Conservation (phyloP, 2,797 vertebrate species). For the Poecilia gillii region DNA sequence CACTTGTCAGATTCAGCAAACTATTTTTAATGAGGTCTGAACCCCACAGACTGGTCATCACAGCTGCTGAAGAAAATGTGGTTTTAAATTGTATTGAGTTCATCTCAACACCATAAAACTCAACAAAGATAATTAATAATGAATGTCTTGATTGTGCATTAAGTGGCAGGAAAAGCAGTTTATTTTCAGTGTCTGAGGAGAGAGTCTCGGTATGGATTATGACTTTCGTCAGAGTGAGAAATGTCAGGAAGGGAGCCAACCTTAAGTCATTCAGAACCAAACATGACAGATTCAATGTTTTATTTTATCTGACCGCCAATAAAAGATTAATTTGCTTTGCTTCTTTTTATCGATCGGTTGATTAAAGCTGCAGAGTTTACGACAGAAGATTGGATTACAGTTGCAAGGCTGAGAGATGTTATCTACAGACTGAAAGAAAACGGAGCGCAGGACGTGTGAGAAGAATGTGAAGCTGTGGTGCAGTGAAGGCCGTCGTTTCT, state of each 20-base stretch:
- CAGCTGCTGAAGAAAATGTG: not conserved
- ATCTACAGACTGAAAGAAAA: not conserved
- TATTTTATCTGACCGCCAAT: not conserved
- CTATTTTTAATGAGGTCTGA: constrained; percentile 48
- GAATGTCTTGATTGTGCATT: not conserved
- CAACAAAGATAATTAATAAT: not conserved
- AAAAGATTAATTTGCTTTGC: not conserved
- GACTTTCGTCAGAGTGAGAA: not conserved
- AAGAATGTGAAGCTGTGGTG: not conserved
- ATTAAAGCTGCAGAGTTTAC: constrained; percentile 1
- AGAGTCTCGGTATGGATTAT: not conserved
- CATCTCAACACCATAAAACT: not conserved
- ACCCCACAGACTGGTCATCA: not conserved
- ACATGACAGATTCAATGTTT: not conserved
- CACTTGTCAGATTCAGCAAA: constrained; percentile 48
- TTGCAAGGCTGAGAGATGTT: constrained; percentile 1
- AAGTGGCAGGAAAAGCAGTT: not conserved
- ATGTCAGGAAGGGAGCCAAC: not conserved
- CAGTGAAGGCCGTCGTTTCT: not conserved
- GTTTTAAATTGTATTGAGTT: not conserved
- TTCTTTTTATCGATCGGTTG: not conserved
- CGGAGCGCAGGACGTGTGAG: not conserved
- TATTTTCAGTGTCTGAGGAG: not conserved
- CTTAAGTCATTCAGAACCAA: not conserved
- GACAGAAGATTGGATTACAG: not conserved